phyloP scores from a whole-genome alignment of 2,797 vertebrate genomes.

The Nyctibius grandis region DNA sequence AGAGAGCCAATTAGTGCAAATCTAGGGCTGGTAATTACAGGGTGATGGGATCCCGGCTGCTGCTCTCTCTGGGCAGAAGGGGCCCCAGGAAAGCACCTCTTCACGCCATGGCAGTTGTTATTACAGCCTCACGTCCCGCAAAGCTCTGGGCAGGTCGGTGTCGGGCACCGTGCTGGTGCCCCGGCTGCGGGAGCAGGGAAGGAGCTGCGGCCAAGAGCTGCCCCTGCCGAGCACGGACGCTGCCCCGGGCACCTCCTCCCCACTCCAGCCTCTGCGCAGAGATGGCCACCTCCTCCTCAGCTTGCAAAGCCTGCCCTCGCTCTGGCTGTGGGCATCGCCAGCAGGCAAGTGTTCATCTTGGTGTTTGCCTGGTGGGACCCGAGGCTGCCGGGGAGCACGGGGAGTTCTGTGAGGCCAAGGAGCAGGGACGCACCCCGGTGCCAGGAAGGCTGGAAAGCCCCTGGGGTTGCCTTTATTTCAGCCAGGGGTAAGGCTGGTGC shows the following conservation, averaged over 20 bases:
- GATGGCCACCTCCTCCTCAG: rapidly evolving
- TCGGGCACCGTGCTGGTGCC: rapidly evolving
- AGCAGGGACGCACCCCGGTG: rapidly evolving
- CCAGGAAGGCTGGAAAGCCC: background rate
- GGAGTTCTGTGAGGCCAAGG: background rate
- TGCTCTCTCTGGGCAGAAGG: slow-evolving; percentile 49
- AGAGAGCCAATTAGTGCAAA: slow-evolving; percentile 76
- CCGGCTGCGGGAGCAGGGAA: background rate
- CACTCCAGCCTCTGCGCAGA: background rate
- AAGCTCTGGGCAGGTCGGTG: background rate
- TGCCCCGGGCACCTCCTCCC: background rate
- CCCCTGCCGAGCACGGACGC: rapidly evolving
- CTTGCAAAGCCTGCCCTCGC: background rate
- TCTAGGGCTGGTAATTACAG: slow-evolving; percentile 65
- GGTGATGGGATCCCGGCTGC: slow-evolving; percentile 56
- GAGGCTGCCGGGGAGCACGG: background rate
- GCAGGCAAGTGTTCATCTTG: rapidly evolving
- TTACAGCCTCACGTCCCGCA: background rate
- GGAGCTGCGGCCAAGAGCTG: background rate
- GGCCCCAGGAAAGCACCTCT: slow-evolving; percentile 1
- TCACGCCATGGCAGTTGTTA: background rate
- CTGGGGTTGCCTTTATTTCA: rapidly evolving
- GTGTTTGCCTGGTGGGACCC: background rate
- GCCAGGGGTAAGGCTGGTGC: rapidly evolving
- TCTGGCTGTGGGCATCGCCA: rapidly evolving